Evolutionary conservation across 2,797 vertebrate genomes (phyloP).

Genomic region (Tauraco hartlaubi): DNA sequence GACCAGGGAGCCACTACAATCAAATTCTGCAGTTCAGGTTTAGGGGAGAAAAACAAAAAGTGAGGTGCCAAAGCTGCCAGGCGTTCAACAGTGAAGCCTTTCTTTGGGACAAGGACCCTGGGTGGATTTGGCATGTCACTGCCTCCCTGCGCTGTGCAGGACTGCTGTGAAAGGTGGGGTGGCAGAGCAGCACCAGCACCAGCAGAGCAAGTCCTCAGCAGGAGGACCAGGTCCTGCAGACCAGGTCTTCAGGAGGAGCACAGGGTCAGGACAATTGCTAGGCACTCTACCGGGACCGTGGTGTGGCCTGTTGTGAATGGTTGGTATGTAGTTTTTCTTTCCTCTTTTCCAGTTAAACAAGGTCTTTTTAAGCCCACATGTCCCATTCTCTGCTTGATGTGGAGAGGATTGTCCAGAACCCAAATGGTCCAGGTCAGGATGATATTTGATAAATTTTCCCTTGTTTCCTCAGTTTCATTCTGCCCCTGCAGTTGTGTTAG

Average conservation of each 20-base stretch:
- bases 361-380: background rate
- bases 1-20: background rate
- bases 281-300: fast-evolving
- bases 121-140: background rate
- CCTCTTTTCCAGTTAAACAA: background rate
- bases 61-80: background rate
- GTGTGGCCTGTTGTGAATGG: background rate
- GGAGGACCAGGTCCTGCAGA: background rate
- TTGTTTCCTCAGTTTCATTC: background rate
- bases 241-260: background rate
- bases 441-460: background rate
- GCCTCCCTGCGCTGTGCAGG: background rate
- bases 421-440: background rate
- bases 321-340: background rate
- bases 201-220: background rate
- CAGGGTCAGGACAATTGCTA: background rate
- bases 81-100: background rate
- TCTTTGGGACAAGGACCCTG: background rate
- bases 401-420: background rate
- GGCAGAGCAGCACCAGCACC: background rate
- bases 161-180: background rate
- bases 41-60: background rate
- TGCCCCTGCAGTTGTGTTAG: background rate
- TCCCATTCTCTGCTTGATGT: background rate
- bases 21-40: background rate